Evolutionary conservation across 2,797 vertebrate genomes (phyloP).

Genomic region (Darevskia nairensis): DNA sequence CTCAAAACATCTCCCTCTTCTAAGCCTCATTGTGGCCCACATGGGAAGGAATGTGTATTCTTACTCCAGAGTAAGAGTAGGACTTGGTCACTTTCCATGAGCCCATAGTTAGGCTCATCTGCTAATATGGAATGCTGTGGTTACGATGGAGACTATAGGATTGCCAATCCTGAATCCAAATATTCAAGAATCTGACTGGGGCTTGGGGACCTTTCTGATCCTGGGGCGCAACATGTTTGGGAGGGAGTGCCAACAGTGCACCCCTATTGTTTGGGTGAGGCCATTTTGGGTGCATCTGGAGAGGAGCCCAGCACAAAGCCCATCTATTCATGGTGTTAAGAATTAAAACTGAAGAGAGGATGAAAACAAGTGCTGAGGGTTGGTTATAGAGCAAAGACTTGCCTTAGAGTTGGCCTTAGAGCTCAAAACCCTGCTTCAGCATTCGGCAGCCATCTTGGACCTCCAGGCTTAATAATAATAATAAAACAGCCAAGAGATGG

Average conservation of each 20-base stretch:
- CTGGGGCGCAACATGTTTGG: neutral
- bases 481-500: neutral
- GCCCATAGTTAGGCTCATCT: too few species aligned
- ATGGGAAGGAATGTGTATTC: neutral
- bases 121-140: neutral
- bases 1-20: constrained; percentile 15
- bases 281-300: too few species aligned
- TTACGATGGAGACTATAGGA: neutral
- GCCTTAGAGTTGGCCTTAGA: too few species aligned
- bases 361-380: too few species aligned
- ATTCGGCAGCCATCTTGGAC: too few species aligned
- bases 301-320: neutral
- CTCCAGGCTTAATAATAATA: neutral
- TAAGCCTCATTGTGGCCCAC: neutral
- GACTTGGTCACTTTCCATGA: too few species aligned
- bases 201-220: neutral
- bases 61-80: neutral
- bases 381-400: too few species aligned
- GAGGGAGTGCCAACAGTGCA: too few species aligned
- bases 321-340: too few species aligned
- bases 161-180: neutral
- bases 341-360: too few species aligned
- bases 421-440: too few species aligned
- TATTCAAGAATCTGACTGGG: neutral
- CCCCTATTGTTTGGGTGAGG: neutral